Evolutionary conservation across 1,140 invertebrate genomes (phyloP), one percentile per base, ranked within the genome.

Genomic region (Papilio helenus): DNA sequence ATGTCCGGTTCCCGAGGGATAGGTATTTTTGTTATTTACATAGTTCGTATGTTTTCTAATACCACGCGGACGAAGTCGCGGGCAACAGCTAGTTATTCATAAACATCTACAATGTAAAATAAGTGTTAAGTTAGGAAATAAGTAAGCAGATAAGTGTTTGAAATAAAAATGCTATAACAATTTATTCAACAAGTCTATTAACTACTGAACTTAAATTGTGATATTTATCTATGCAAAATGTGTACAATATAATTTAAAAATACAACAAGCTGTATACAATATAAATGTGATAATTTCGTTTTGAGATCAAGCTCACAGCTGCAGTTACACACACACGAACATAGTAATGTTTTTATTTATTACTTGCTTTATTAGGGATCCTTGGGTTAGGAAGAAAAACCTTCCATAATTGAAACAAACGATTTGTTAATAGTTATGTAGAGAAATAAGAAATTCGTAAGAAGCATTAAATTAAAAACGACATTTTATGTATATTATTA

Each of bases 281-380:
- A 80, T 77, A 79, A 80, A 83, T 79, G 84, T 85, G 82, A 85
- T 85, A 83, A 82, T 81, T 83, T 79, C 73, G 68, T 80, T 80
- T 42, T 46, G 73, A 80, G 79, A 82, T 73, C 65, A 81, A 80
- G 55, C 79, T 82, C 82, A 83, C 82, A 79, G 20, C 78, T 51
- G 39, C 65, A 77, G 49, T 34, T 12, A 79, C n/a, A 34, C 23
- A 29, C 58, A 80, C 58, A 61, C 44, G 68, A 1, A 23, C 39
- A 49, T 23, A 51, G 18, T 80, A 83, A 81, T 82, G 83, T 82
- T 82, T 83, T 84, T 85, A 85, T 85, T 85, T 83, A 85, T 83
- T 81, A 76, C 61, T 34, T 16, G 20, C 44, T 7, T 80, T 85
- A 79, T 82, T 79, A 61, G 79, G 83, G 77, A 72, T 79, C 83